Evolutionary conservation across 2,888 invertebrate genomes (phyloP), one percentile per base, ranked within the genome.

Genomic region (Eucera pruinosa): DNA sequence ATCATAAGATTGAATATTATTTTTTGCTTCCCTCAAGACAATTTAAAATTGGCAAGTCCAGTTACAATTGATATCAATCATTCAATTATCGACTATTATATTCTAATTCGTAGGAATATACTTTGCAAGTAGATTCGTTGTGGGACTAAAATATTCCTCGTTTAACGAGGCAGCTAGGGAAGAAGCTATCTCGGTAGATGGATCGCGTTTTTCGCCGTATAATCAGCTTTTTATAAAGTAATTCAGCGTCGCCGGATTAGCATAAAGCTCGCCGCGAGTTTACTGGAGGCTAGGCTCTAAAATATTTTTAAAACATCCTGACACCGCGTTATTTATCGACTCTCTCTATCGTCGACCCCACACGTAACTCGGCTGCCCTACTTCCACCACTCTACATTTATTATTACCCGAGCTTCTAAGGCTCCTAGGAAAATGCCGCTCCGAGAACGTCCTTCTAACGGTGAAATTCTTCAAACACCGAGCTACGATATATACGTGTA

Each of bases 241-340:
- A 69, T 62, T 69, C 64, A n/a, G 20, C 52, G 43, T 43, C 65
- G 45, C 43, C 3, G 18, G 13, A 62, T 64, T 64, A 69, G 54
- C 69, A 65, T 64, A 47, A 64, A 55, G 13, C 6, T 13, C 39
- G 36, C 20, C 15, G 27, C 60, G 39, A 13, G 36, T 70, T 39
- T 55, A 54, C 45, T 1, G n/a, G 39, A 25, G 25, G 20, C 25
- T 48, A 1, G 45, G 30, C 23, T 55, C 36, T 47, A 23, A 64
- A 70, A 65, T 70, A 65, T 70, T 70, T 55, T 55, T 70, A 64
- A 70, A 70, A 64, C 70, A 70, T 70, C 65, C 70, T 45, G 64
- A 69, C 69, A 69, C 43, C 69, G 64, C 6, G 52, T 70, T 70
- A 65, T 70, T 64, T 55, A 70, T 70, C 70, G 39, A 15, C 18